A percentile compares a stretch with the other conserved stretches of the same genome.
These are phyloP conservation scores for Dallia pectoralis DNA, from an alignment of 2,797 vertebrate genomes.

Conservation along the genomic window DNA sequence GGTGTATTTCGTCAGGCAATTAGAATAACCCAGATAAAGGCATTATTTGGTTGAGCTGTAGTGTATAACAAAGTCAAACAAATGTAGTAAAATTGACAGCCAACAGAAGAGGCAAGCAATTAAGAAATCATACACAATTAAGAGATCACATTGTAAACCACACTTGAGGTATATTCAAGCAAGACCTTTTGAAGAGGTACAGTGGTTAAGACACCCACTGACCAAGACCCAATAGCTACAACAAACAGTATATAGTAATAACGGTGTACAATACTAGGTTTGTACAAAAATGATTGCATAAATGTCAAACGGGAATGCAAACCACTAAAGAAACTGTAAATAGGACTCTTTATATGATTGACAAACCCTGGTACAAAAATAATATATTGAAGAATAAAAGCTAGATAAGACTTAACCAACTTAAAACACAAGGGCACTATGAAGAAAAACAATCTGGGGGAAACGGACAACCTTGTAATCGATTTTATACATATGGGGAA, in stretches of 20 bases:
- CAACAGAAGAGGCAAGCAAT: constrained; percentile 44
- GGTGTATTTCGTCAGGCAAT: background rate
- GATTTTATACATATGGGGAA: constrained; percentile 35
- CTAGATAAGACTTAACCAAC: constrained; percentile 44
- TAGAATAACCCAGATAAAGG: constrained; percentile 50
- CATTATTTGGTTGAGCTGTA: constrained; percentile 78
- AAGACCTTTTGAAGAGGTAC: constrained; percentile 25
- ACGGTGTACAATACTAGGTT: constrained; percentile 66
- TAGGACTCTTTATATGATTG: constrained; percentile 43
- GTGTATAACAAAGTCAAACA: constrained; percentile 68
- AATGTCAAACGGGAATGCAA: constrained; percentile 49
- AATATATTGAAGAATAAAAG: constrained; percentile 26
- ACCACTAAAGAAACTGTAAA: constrained; percentile 56
- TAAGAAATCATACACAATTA: constrained; percentile 29
- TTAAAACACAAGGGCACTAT: constrained; percentile 30
- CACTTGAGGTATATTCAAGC: constrained; percentile 26
- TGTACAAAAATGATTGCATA: constrained; percentile 72
- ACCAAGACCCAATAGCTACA: constrained; percentile 40
- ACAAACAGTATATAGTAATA: constrained; percentile 65
- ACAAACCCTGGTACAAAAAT: constrained; percentile 44
- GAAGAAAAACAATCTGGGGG: constrained; percentile 30
- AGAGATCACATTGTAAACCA: constrained; percentile 33
- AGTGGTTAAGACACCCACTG: constrained; percentile 24
- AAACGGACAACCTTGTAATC: constrained; percentile 33
- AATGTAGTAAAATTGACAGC: constrained; percentile 53